Evolutionary conservation across 2,797 vertebrate genomes (phyloP).

Genomic region (Enteromius thamalakanensis): DNA sequence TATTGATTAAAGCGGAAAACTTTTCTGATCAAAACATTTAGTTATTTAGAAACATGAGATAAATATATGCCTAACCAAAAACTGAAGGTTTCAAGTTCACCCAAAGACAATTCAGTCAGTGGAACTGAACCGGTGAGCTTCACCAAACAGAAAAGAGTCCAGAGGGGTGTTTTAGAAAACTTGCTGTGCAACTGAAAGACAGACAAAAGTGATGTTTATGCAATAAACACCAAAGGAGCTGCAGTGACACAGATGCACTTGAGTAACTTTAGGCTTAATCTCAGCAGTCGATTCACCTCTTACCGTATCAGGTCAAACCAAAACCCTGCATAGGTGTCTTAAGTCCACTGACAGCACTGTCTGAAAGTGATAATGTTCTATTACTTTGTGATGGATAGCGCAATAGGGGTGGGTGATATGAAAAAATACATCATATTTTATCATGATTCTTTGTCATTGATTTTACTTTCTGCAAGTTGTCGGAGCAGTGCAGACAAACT

Average conservation of each 20-base stretch:
- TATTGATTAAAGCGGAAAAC: neutral
- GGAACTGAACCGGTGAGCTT: neutral
- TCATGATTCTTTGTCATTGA: too few species aligned
- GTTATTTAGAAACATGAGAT: neutral
- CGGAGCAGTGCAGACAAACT: too few species aligned
- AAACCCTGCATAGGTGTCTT: neutral
- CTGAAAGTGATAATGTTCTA: neutral
- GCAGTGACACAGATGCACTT: neutral
- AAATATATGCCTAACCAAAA: neutral
- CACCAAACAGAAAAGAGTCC: neutral
- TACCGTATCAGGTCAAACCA: neutral
- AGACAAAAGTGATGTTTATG: neutral
- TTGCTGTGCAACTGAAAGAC: neutral
- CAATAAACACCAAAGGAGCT: constrained; percentile 4
- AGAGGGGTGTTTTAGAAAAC: neutral
- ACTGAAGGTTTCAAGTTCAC: neutral
- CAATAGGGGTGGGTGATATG: neutral
- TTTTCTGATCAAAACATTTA: neutral
- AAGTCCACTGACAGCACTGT: neutral
- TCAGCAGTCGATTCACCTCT: neutral
- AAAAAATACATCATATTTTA: too few species aligned
- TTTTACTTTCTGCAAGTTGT: too few species aligned
- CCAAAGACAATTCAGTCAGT: neutral
- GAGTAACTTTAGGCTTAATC: neutral
- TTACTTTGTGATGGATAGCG: neutral